Evolutionary conservation across 2,888 invertebrate species (phyloP).

Genomic region (Pemphredon lugubris): DNA sequence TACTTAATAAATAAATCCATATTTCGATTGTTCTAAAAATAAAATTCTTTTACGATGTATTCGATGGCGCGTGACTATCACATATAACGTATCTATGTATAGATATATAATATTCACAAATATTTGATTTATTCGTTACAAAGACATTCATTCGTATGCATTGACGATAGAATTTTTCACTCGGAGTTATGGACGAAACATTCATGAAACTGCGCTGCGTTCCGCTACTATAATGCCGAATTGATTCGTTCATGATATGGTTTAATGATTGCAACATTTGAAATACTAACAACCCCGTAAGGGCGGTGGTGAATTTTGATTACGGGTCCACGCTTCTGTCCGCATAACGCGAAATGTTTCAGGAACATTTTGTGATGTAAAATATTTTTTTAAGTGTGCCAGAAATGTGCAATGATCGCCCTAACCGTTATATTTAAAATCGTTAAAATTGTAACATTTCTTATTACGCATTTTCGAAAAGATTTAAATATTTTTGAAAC

Average conservation of each 20-base stretch:
- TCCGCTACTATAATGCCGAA: conserved; percentile 5
- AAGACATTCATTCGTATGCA: conserved; percentile 7
- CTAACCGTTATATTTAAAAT: too few relatives aligned
- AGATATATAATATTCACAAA: conserved; percentile 8
- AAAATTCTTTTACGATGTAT: conserved; percentile 14
- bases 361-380: too few relatives aligned
- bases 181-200: background rate
- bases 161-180: background rate
- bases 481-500: conserved; percentile 4
- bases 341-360: too few relatives aligned
- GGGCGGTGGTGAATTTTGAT: too few relatives aligned
- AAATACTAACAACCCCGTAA: conserved; percentile 1
- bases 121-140: conserved; percentile 12
- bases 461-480: too few relatives aligned
- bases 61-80: conserved; percentile 2
- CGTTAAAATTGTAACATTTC: too few relatives aligned
- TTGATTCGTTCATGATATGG: conserved; percentile 1
- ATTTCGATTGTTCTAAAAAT: conserved; percentile 22
- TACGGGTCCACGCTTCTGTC: too few relatives aligned
- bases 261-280: conserved; percentile 16
- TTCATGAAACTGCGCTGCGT: background rate
- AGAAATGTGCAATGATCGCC: too few relatives aligned
- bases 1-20: conserved; percentile 39
- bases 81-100: conserved; percentile 11
- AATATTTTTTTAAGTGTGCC: too few relatives aligned